These are phyloP conservation scores for Papilio gigon DNA, from an alignment of 2,888 invertebrate species.

Conservation along the genomic window DNA sequence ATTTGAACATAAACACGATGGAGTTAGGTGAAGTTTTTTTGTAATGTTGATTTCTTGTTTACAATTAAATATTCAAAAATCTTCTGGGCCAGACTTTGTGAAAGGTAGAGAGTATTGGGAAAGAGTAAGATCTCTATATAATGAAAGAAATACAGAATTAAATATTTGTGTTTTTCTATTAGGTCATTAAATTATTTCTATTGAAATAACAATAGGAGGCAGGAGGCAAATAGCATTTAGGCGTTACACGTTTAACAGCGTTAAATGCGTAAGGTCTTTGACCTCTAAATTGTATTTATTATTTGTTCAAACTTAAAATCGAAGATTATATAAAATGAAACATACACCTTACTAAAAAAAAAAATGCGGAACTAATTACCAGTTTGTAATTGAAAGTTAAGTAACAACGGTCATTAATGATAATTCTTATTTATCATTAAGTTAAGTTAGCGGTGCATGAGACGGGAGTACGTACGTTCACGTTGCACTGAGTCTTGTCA, in stretches of 20 bases:
- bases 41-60: too few relatives aligned
- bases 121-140: too few relatives aligned
- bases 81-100: too few relatives aligned
- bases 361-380: conserved; percentile 6
- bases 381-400: conserved; percentile 44
- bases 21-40: too few relatives aligned
- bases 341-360: background rate
- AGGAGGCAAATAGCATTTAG: too few relatives aligned
- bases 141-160: too few relatives aligned
- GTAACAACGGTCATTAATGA: conserved; percentile 60
- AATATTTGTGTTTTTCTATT: too few relatives aligned
- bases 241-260: too few relatives aligned
- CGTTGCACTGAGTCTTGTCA: conserved; percentile 15
- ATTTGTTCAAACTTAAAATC: background rate
- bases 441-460: conserved; percentile 30
- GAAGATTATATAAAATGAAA: conserved; percentile 33
- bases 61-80: too few relatives aligned
- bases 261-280: background rate
- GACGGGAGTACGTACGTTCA: conserved; percentile 9
- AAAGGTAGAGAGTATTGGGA: too few relatives aligned
- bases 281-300: background rate
- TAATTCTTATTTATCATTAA: conserved; percentile 38
- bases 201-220: too few relatives aligned
- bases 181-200: too few relatives aligned
- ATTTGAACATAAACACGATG: background rate